phyloP scores from a whole-genome alignment of 1,140 invertebrate species.

The Lepidurus couesii region DNA sequence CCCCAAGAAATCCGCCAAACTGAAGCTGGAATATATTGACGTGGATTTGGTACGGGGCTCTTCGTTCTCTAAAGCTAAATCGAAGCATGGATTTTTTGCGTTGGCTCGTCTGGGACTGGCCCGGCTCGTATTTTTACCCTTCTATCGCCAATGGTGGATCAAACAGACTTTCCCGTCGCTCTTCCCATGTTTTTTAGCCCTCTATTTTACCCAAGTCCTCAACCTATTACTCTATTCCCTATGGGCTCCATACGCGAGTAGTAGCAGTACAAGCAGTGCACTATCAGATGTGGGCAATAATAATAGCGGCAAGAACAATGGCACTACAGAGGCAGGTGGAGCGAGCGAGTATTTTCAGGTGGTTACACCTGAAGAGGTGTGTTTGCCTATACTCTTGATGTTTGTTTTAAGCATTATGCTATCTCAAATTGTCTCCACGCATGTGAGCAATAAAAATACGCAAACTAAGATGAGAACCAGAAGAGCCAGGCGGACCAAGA shows the following conservation, averaged over 20 bases:
- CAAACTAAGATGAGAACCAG: neutral
- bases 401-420: slow-evolving; percentile 75
- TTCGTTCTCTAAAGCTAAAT: slow-evolving; percentile 88
- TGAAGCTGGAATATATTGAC: slow-evolving; percentile 89
- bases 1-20: slow-evolving; percentile 76
- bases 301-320: neutral
- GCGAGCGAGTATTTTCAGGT: slow-evolving; percentile 43
- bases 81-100: slow-evolving; percentile 75
- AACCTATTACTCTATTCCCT: slow-evolving; percentile 59
- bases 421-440: slow-evolving; percentile 68
- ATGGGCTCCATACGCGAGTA: slow-evolving; percentile 38
- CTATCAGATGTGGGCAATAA: neutral
- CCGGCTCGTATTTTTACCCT: slow-evolving; percentile 71
- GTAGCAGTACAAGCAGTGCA: neutral
- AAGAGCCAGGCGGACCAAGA: neutral
- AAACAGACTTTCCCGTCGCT: slow-evolving; percentile 71
- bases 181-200: slow-evolving; percentile 62
- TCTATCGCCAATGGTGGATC: slow-evolving; percentile 80
- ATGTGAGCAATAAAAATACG: slow-evolving; percentile 22
- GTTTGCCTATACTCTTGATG: slow-evolving; percentile 74
- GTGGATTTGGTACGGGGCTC: slow-evolving; percentile 87
- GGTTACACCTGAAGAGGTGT: slow-evolving; percentile 56
- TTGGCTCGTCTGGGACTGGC: slow-evolving; percentile 71
- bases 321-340: slow-evolving; percentile 5
- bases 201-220: slow-evolving; percentile 69